These are phyloP conservation scores for Phenganax subtilis DNA, from an alignment of 92 coral and sea anemone species.

Conservation along the genomic window DNA sequence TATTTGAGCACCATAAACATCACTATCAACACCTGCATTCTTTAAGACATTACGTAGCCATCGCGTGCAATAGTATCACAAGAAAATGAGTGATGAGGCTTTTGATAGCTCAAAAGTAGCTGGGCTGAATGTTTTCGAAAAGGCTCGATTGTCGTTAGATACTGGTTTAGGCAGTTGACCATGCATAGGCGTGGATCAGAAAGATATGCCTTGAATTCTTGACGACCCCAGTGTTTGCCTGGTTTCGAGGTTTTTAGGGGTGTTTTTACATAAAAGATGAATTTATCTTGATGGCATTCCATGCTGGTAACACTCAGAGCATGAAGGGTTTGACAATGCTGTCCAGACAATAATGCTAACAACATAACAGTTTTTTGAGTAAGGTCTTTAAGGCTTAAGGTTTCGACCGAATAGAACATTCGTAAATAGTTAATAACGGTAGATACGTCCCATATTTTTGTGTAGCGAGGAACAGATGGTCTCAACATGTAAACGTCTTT, in stretches of 20 bases:
- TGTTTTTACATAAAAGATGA: background rate
- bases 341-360: slow-evolving; percentile 18
- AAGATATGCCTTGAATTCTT: background rate
- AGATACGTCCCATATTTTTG: slow-evolving; percentile 1
- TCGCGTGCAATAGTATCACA: slow-evolving; percentile 13
- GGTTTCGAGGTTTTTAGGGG: slow-evolving; percentile 19
- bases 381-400: background rate
- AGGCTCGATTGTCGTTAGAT: too few relatives aligned
- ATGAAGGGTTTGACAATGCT: slow-evolving; percentile 17
- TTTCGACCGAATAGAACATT: background rate
- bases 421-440: slow-evolving; percentile 10
- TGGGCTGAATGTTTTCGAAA: too few relatives aligned
- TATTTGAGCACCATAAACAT: slow-evolving; percentile 11
- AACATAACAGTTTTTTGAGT: slow-evolving; percentile 22
- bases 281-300: slow-evolving; percentile 9
- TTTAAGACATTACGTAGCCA: slow-evolving; percentile 2
- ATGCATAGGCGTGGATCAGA: too few relatives aligned
- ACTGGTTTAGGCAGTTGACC: too few relatives aligned
- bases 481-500: slow-evolving; percentile 10
- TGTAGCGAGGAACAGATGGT: slow-evolving; percentile 21
- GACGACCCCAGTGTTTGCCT: slow-evolving; percentile 27
- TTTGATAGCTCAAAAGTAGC: too few relatives aligned
- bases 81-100: background rate
- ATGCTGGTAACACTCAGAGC: slow-evolving; percentile 13
- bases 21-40: slow-evolving; percentile 11